These are phyloP conservation scores for Pycnonotus jocosus DNA, from an alignment of 2,113 vertebrate genomes.

Conservation along the genomic window DNA sequence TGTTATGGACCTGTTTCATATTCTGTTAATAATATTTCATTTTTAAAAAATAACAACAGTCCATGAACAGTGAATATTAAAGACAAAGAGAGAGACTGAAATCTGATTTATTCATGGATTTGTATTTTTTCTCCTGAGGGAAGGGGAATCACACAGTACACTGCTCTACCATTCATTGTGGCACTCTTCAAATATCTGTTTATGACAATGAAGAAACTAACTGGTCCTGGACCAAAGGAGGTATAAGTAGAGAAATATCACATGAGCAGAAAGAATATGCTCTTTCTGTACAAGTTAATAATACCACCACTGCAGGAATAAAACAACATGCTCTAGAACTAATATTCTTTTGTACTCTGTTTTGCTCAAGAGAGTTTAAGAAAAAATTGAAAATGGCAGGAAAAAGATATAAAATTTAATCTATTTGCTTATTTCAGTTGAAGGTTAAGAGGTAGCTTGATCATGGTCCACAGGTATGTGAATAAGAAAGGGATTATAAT, in stretches of 20 bases:
- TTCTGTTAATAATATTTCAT: neutral
- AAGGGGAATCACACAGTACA: neutral
- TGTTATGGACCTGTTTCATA: neutral
- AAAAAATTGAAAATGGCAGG: neutral
- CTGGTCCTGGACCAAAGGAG: neutral
- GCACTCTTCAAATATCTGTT: neutral
- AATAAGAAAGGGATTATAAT: neutral
- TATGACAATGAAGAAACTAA: neutral
- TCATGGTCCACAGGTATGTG: neutral
- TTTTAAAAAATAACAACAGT: neutral
- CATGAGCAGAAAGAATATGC: neutral
- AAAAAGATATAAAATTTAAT: neutral
- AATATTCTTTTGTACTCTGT: neutral
- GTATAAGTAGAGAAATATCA: neutral
- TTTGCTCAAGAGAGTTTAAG: neutral
- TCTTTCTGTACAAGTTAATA: neutral
- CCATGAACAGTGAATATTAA: neutral
- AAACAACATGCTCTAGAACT: neutral
- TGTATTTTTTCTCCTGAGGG: neutral
- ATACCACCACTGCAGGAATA: neutral
- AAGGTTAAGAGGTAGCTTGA: neutral
- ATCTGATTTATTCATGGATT: neutral
- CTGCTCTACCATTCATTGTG: neutral
- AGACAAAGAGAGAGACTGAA: neutral
- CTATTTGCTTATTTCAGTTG: neutral